Conservation (phyloP, 2,113 vertebrate genomes). For the Pavo muticus region DNA sequence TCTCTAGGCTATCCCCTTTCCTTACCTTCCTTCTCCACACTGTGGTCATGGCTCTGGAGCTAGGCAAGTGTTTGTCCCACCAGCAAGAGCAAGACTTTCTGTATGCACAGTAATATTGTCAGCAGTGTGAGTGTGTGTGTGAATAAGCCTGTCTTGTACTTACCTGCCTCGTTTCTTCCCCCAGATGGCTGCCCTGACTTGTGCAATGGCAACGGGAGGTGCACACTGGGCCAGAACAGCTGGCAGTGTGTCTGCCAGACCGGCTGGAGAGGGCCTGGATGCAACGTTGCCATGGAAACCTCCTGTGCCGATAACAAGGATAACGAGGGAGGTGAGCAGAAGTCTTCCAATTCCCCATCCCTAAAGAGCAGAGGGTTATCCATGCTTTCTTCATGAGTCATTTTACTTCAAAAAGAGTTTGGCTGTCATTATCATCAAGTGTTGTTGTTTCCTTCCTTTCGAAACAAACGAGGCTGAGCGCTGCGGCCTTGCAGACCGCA, state of each 20-base stretch:
- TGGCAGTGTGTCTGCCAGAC: constrained; percentile 99
- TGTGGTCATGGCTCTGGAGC: neutral
- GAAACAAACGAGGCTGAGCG: neutral
- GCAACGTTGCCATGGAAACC: constrained; percentile 99
- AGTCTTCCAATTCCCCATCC: constrained; percentile 65
- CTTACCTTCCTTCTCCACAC: neutral
- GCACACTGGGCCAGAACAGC: constrained; percentile 98
- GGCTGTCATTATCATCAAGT: neutral
- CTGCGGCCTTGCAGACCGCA: neutral
- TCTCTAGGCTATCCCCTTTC: neutral
- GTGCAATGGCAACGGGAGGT: constrained; percentile 98
- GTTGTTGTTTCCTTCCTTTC: neutral
- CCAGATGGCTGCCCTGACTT: constrained; percentile 98
- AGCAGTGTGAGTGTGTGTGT: constrained; percentile 43
- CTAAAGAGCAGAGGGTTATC: constrained; percentile 27
- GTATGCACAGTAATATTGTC: constrained; percentile 72
- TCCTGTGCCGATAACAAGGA: constrained; percentile 98
- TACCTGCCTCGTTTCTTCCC: constrained; percentile 82
- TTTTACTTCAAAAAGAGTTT: constrained; percentile 20
- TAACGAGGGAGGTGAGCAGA: constrained; percentile 97
- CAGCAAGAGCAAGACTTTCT: constrained; percentile 28
- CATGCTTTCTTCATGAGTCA: neutral
- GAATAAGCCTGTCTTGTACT: constrained; percentile 68
- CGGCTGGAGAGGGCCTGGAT: constrained; percentile 97
- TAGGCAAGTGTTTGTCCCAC: neutral